These are phyloP conservation scores for Lethenteron reissneri DNA, from an alignment of 2,113 vertebrate species.

Conservation along the genomic window DNA sequence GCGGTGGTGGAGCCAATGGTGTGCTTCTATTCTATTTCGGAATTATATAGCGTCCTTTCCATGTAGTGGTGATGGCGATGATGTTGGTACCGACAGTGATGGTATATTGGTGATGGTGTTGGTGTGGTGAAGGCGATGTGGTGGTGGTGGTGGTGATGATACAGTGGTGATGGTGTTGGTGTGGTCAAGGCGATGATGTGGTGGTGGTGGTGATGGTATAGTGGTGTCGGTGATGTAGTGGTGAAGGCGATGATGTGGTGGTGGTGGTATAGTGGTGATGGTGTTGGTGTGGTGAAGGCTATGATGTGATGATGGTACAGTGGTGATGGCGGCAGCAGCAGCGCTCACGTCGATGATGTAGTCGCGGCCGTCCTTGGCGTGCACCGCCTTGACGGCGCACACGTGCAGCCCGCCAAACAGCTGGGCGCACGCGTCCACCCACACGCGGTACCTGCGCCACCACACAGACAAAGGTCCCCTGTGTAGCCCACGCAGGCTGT, in stretches of 20 bases:
- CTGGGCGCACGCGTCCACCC: conserved; percentile 58
- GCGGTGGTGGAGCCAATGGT: no score
- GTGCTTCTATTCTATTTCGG: no score
- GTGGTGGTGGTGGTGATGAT: not conserved
- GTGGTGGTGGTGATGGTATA: no score
- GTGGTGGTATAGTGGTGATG: not conserved
- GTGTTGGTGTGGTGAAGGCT: not conserved
- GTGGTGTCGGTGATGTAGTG: no score
- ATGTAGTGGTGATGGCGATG: no score
- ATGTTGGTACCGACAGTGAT: no score
- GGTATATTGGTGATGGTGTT: no score
- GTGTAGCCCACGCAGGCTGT: no score
- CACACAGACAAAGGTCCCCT: no score
- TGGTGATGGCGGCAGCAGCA: not conserved
- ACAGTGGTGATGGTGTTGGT: not conserved
- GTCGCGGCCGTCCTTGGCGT: conserved; percentile 60
- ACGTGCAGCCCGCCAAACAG: conserved; percentile 67
- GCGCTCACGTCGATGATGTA: conserved; percentile 59
- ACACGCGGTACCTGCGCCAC: conserved; percentile 42
- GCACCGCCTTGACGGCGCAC: conserved; percentile 58
- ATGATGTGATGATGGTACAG: not conserved
- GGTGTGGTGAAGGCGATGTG: no score
- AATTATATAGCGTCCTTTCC: no score
- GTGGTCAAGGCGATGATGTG: not conserved
- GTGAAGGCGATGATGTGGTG: no score